A percentile compares a stretch with the other conserved stretches of the same genome.
Evolutionary conservation across 2,797 vertebrate species (phyloP).

Genomic region (Mus minutoides): DNA sequence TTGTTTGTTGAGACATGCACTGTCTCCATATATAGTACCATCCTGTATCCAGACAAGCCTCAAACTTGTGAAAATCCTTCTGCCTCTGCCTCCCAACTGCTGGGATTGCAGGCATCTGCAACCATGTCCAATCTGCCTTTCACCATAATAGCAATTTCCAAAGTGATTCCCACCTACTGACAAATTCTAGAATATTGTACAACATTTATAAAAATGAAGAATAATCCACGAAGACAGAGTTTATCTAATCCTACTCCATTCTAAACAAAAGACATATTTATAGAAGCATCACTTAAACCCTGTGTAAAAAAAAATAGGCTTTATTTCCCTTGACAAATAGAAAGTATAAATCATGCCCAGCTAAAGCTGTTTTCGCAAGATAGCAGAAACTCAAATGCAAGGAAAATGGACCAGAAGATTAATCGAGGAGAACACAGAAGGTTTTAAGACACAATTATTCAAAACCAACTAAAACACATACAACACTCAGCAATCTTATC

Average conservation of each 20-base stretch:
- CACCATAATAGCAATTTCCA: not conserved
- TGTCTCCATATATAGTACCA: too few species aligned
- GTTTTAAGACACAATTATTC: conserved; percentile 9
- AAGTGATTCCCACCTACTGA: not conserved
- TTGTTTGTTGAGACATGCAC: not conserved
- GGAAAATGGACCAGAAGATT: conserved; percentile 26
- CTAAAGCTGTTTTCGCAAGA: conserved; percentile 43
- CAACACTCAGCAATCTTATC: not conserved
- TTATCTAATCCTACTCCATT: conserved; percentile 36
- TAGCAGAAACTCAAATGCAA: conserved; percentile 17
- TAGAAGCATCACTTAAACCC: conserved; percentile 33
- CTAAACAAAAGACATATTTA: conserved; percentile 61
- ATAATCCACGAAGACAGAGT: not conserved
- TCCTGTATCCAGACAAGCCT: not conserved
- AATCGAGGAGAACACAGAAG: not conserved
- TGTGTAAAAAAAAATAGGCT: conserved; percentile 16
- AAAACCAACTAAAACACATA: conserved; percentile 18
- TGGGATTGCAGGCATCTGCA: not conserved
- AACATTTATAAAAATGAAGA: conserved; percentile 39
- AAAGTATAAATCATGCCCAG: conserved; percentile 58
- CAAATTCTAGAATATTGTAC: not conserved
- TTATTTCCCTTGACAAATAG: conserved; percentile 59
- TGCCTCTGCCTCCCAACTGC: not conserved
- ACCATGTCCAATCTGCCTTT: not conserved
- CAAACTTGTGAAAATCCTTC: not conserved